A percentile compares a stretch with the other conserved stretches of the same genome.
Evolutionary conservation across 2,888 invertebrate genomes (phyloP).

Genomic region (Euproctis similis): DNA sequence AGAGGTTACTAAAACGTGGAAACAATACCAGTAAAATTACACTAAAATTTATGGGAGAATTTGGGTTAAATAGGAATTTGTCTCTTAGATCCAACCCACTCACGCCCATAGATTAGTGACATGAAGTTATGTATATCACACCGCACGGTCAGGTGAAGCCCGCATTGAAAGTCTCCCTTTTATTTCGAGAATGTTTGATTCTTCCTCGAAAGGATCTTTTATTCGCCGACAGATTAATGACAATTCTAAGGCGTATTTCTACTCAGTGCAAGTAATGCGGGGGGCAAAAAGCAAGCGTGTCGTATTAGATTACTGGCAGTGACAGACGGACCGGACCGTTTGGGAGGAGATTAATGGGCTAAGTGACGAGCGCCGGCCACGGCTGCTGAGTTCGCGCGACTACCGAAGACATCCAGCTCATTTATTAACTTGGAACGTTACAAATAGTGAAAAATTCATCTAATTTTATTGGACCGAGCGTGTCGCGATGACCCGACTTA

Average conservation of each 20-base stretch:
- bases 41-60: too few species aligned
- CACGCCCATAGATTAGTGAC: constrained; percentile 13
- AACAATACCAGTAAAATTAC: too few species aligned
- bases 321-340: constrained; percentile 68
- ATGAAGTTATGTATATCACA: constrained; percentile 16
- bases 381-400: constrained; percentile 36
- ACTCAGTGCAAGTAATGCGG: constrained; percentile 59
- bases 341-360: constrained; percentile 68
- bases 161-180: constrained; percentile 32
- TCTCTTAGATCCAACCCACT: too few species aligned
- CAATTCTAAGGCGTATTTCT: constrained; percentile 59
- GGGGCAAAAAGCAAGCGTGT: constrained; percentile 72
- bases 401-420: constrained; percentile 45
- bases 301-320: constrained; percentile 72
- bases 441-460: constrained; percentile 55
- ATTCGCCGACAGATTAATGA: constrained; percentile 55
- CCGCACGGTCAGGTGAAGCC: constrained; percentile 18
- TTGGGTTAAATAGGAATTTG: too few species aligned
- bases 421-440: constrained; percentile 53
- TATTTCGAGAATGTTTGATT: constrained; percentile 45
- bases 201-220: constrained; percentile 45
- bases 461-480: constrained; percentile 38
- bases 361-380: constrained; percentile 68
- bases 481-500: too few species aligned
- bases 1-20: too few species aligned